Evolutionary conservation across 2,113 vertebrate species (phyloP).

Genomic region (Thamnophis sirtalis): DNA sequence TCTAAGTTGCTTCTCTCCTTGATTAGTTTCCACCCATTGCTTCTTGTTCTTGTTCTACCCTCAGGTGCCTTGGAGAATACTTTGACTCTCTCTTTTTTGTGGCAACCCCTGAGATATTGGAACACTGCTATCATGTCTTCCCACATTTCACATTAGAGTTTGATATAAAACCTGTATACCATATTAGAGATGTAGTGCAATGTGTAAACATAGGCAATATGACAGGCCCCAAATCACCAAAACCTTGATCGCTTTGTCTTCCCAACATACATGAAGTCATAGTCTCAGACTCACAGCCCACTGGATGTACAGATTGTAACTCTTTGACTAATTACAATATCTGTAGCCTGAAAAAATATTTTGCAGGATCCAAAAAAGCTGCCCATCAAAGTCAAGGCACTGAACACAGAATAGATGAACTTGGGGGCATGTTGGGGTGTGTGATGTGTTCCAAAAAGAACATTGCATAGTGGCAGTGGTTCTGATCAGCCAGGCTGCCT

Average conservation of each 20-base stretch:
- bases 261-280: background rate
- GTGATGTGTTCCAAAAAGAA: background rate
- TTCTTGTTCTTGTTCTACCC: too few relatives aligned
- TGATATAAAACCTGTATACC: too few relatives aligned
- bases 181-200: background rate
- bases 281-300: background rate
- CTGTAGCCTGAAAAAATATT: background rate
- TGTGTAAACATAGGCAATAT: background rate
- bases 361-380: background rate
- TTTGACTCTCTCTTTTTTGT: too few relatives aligned
- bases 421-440: background rate
- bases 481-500: background rate
- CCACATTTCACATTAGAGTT: too few relatives aligned
- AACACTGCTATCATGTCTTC: too few relatives aligned
- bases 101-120: too few relatives aligned
- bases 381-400: background rate
- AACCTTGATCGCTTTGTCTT: background rate
- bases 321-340: background rate
- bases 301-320: background rate
- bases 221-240: background rate
- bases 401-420: background rate
- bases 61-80: too few relatives aligned
- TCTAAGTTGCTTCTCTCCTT: too few relatives aligned
- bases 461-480: background rate
- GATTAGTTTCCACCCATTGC: too few relatives aligned